Conservation (phyloP, 2,113 vertebrate genomes). For the Isichthys henryi region DNA sequence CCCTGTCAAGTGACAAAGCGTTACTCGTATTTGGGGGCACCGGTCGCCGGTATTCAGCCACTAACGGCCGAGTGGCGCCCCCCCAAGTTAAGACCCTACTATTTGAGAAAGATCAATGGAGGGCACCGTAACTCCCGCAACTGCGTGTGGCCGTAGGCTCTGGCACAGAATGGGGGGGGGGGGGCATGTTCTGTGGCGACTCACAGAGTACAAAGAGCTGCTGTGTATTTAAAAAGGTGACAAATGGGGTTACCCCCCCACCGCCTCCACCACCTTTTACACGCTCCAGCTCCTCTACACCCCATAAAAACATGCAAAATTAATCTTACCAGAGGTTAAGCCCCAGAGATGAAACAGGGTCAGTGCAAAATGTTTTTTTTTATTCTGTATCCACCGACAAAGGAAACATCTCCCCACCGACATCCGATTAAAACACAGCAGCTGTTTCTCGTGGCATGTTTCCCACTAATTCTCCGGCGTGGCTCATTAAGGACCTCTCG, state of each 20-base stretch:
- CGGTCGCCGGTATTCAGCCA: not conserved
- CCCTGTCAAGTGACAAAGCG: not conserved
- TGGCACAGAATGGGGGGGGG: not conserved
- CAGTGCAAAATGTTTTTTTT: constrained; percentile 44
- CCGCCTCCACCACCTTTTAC: not conserved
- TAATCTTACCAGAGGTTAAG: constrained; percentile 39
- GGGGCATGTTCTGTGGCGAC: not conserved
- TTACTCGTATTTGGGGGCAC: not conserved
- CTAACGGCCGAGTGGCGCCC: not conserved
- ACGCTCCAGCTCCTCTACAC: constrained; percentile 7
- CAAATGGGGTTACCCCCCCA: constrained; percentile 20
- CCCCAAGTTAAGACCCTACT: not conserved
- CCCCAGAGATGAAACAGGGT: constrained; percentile 45
- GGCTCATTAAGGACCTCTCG: constrained; percentile 49
- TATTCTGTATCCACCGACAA: constrained; percentile 32
- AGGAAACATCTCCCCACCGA: constrained; percentile 54
- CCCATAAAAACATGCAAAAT: constrained; percentile 32
- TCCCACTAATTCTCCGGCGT: constrained; percentile 57
- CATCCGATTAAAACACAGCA: constrained; percentile 62
- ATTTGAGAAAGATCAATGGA: not conserved
- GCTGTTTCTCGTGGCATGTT: constrained; percentile 58
- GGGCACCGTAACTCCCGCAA: not conserved
- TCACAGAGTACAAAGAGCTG: constrained; percentile 7
- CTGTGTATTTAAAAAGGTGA: constrained; percentile 30
- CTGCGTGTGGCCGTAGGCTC: not conserved